These are phyloP conservation scores for Microtus ochrogaster DNA, from an alignment of 2,113 vertebrate genomes.

Conservation along the genomic window DNA sequence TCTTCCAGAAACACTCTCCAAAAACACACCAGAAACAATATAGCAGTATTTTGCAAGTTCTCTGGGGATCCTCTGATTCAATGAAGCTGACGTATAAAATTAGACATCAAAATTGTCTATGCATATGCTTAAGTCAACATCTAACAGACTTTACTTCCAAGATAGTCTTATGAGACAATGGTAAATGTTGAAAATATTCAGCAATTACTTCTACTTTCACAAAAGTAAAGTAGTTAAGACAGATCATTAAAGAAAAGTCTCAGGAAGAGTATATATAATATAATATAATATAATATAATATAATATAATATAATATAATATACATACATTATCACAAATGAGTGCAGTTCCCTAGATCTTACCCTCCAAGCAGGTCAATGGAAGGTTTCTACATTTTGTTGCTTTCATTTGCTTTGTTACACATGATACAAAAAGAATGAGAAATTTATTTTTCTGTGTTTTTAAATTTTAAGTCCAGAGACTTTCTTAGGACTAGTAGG, in stretches of 20 bases:
- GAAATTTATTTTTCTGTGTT: constrained; percentile 19
- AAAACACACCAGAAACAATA: neutral
- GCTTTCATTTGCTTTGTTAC: constrained; percentile 12
- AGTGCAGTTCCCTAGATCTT: neutral
- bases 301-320: neutral
- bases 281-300: neutral
- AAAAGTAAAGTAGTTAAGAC: neutral
- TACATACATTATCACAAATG: neutral
- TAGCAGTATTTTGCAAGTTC: neutral
- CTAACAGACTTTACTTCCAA: neutral
- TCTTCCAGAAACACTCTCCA: neutral
- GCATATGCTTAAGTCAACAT: neutral
- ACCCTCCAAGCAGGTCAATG: neutral
- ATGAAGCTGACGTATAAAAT: neutral
- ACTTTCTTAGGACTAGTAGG: neutral
- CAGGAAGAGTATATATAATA: neutral
- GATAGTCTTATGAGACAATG: neutral
- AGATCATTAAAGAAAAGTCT: constrained; percentile 2
- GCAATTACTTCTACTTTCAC: neutral
- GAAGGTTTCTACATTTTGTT: constrained; percentile 6
- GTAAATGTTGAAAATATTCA: neutral
- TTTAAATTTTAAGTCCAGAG: neutral
- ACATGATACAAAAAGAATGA: neutral
- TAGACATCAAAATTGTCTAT: neutral
- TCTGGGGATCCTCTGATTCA: neutral